These are phyloP conservation scores for Ridgeia piscesae DNA, from an alignment of 1,140 invertebrate genomes.

Conservation along the genomic window DNA sequence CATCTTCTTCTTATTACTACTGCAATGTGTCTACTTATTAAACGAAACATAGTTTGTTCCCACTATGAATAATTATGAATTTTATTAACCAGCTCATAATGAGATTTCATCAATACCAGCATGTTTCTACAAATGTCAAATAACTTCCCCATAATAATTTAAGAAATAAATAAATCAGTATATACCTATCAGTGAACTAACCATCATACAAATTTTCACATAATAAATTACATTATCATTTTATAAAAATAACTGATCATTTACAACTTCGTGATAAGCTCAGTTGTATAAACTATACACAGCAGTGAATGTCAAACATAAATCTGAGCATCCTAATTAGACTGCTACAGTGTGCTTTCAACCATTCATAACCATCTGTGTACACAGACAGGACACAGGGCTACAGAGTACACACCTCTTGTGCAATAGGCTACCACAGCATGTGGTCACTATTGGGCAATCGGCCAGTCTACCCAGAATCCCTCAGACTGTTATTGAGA, in stretches of 20 bases:
- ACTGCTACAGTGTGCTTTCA: neutral
- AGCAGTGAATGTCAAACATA: no score
- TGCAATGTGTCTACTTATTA: neutral
- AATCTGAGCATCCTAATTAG: neutral
- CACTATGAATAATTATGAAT: neutral
- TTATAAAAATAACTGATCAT: neutral
- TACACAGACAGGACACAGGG: neutral
- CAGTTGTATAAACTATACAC: neutral
- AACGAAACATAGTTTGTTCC: neutral
- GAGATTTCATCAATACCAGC: neutral
- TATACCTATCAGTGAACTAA: neutral
- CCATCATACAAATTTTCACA: neutral
- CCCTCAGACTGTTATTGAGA: neutral
- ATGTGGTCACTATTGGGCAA: neutral
- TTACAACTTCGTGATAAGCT: neutral
- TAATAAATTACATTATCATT: no score
- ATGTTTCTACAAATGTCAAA: neutral
- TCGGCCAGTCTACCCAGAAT: neutral
- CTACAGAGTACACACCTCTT: neutral
- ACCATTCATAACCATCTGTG: neutral
- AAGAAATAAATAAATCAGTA: neutral
- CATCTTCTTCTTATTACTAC: neutral
- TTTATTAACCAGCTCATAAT: neutral
- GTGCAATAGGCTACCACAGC: neutral
- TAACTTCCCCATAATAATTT: neutral